A percentile compares a stretch with the other conserved stretches of the same genome.
Evolutionary conservation across 2,888 invertebrate species (phyloP).

Genomic region (Cepaea hortensis): DNA sequence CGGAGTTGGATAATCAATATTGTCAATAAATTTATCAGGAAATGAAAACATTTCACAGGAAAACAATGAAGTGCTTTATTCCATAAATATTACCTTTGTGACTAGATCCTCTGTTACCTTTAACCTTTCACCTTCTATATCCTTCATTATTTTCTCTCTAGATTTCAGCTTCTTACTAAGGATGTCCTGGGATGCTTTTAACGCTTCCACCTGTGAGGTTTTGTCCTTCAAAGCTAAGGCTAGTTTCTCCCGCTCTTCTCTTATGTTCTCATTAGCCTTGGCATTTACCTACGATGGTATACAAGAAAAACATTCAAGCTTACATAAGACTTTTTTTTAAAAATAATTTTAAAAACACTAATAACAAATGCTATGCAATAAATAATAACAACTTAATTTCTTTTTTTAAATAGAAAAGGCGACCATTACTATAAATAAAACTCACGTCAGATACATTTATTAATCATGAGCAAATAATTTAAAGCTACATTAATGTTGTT

Average conservation of each 20-base stretch:
- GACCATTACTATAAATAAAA: too few species aligned
- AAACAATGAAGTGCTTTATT: background rate
- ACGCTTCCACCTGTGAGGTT: constrained; percentile 62
- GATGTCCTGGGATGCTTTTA: constrained; percentile 60
- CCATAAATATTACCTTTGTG: constrained; percentile 1
- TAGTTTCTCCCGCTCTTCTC: constrained; percentile 67
- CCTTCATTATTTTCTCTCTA: constrained; percentile 62
- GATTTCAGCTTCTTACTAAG: constrained; percentile 67
- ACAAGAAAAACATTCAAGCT: background rate
- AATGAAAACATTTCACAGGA: background rate
- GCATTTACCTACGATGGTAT: constrained; percentile 51
- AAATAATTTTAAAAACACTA: background rate
- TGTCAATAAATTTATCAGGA: background rate
- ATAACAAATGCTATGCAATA: background rate
- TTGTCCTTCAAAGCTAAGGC: constrained; percentile 60
- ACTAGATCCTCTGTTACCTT: constrained; percentile 55
- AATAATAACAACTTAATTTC: background rate
- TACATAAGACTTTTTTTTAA: too few species aligned
- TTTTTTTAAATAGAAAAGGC: too few species aligned
- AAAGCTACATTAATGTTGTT: too few species aligned
- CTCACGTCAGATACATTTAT: too few species aligned
- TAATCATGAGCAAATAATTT: too few species aligned
- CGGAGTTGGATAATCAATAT: too few species aligned
- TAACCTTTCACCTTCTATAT: constrained; percentile 63
- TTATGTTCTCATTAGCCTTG: constrained; percentile 59